Evolutionary conservation across 2,888 invertebrate species (phyloP).

Genomic region (Cyaniris semiargus): DNA sequence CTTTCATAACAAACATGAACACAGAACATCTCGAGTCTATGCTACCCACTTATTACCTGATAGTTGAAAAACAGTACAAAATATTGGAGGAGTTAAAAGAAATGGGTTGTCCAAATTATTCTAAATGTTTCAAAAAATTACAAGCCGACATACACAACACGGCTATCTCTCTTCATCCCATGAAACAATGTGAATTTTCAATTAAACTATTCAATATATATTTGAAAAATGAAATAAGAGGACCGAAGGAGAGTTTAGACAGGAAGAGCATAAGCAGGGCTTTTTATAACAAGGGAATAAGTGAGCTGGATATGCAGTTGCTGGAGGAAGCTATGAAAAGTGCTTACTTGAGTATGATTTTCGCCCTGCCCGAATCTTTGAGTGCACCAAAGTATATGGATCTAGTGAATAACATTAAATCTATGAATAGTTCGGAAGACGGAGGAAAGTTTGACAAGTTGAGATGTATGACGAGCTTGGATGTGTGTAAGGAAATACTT

Average conservation of each 20-base stretch:
- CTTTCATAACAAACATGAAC: conserved; percentile 49
- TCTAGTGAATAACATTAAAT: conserved; percentile 67
- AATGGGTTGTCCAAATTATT: conserved; percentile 55
- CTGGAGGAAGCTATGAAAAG: conserved; percentile 56
- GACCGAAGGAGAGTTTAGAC: conserved; percentile 46
- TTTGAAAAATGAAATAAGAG: conserved; percentile 54
- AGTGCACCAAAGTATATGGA: conserved; percentile 62
- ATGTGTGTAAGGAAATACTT: conserved; percentile 49
- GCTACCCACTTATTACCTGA: conserved; percentile 44
- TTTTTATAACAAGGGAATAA: conserved; percentile 68
- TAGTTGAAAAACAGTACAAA: conserved; percentile 54
- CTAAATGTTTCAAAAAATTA: conserved; percentile 58
- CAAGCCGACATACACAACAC: conserved; percentile 68
- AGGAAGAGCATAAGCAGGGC: conserved; percentile 62
- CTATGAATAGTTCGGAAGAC: conserved; percentile 49
- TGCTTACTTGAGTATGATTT: conserved; percentile 61
- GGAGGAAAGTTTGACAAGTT: conserved; percentile 44
- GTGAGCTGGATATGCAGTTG: conserved; percentile 59
- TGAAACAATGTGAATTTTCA: conserved; percentile 55
- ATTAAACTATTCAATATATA: conserved; percentile 63
- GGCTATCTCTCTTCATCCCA: conserved; percentile 60
- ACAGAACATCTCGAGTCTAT: conserved; percentile 47
- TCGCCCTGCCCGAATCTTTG: conserved; percentile 52
- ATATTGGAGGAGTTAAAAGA: conserved; percentile 51
- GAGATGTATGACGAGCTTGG: conserved; percentile 51